Evolutionary conservation across 2,888 invertebrate species (phyloP).

Genomic region (Encarsia formosa): DNA sequence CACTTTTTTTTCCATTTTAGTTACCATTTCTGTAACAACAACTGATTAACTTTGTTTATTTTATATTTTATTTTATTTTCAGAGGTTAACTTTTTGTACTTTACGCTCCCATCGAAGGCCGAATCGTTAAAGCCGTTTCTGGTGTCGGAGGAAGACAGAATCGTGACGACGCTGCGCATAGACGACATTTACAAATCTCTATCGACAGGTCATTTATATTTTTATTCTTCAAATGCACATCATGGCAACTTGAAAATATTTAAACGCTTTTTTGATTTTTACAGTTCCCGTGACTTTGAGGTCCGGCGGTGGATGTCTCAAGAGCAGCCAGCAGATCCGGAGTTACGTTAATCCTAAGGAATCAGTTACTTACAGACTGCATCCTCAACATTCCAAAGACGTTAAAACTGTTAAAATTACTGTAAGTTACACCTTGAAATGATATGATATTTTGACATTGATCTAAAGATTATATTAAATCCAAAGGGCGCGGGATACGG

Average conservation of each 20-base stretch:
- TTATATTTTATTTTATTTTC: not conserved
- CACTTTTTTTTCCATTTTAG: not conserved
- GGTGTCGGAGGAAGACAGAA: slow-evolving; percentile 35
- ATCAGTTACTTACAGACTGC: slow-evolving; percentile 55
- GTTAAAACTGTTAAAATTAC: slow-evolving; percentile 33
- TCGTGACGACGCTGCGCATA: slow-evolving; percentile 33
- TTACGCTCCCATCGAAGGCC: slow-evolving; percentile 31
- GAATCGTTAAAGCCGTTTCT: slow-evolving; percentile 33
- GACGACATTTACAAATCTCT: slow-evolving; percentile 33
- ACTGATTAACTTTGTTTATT: not conserved
- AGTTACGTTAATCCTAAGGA: slow-evolving; percentile 59
- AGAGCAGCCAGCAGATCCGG: slow-evolving; percentile 54
- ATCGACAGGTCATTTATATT: slow-evolving; percentile 27
- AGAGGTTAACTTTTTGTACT: slow-evolving; percentile 40
- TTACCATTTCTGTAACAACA: too few relatives aligned
- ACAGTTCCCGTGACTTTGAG: slow-evolving; percentile 37
- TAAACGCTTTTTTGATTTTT: too few relatives aligned
- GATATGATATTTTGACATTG: not conserved
- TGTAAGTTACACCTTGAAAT: slow-evolving; percentile 21
- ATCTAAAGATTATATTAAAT: not conserved
- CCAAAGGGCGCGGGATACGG: slow-evolving; percentile 37
- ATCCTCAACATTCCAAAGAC: slow-evolving; percentile 36
- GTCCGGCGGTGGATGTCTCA: slow-evolving; percentile 27
- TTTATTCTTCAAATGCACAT: too few relatives aligned
- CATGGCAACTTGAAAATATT: too few relatives aligned